Conservation (phyloP, 2,113 vertebrate species). For the Thinocorus orbignyianus region DNA sequence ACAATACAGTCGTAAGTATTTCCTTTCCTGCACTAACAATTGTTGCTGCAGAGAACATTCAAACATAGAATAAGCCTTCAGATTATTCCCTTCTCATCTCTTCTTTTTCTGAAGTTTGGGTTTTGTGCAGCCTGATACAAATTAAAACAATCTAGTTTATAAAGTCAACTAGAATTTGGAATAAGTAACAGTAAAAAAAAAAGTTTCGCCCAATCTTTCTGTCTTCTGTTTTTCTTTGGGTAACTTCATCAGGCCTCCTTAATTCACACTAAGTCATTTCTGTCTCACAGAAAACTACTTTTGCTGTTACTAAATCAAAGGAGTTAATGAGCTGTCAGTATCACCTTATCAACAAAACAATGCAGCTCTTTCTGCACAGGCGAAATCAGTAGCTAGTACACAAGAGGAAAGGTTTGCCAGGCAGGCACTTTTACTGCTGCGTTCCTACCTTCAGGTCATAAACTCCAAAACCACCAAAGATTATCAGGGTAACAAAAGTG, state of each 20-base stretch:
- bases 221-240: neutral
- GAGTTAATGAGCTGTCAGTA: neutral
- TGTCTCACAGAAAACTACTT: neutral
- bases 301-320: neutral
- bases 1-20: slow-evolving; percentile 30
- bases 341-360: neutral
- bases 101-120: neutral
- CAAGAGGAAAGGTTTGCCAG: neutral
- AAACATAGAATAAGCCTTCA: neutral
- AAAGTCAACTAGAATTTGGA: neutral
- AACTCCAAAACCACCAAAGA: neutral
- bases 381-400: neutral
- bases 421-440: neutral
- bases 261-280: neutral
- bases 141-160: neutral
- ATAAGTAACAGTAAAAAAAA: neutral
- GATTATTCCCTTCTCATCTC: neutral
- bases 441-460: neutral
- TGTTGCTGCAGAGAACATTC: neutral
- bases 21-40: neutral
- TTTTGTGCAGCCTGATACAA: neutral
- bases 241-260: neutral
- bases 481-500: neutral
- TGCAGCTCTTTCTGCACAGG: neutral
- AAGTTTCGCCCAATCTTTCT: neutral